Percentiles rank a stretch among this genome's conserved stretches.
These are phyloP conservation scores for Megaustenia siamemsis DNA, from an alignment of 2,888 invertebrate species.

Conservation along the genomic window DNA sequence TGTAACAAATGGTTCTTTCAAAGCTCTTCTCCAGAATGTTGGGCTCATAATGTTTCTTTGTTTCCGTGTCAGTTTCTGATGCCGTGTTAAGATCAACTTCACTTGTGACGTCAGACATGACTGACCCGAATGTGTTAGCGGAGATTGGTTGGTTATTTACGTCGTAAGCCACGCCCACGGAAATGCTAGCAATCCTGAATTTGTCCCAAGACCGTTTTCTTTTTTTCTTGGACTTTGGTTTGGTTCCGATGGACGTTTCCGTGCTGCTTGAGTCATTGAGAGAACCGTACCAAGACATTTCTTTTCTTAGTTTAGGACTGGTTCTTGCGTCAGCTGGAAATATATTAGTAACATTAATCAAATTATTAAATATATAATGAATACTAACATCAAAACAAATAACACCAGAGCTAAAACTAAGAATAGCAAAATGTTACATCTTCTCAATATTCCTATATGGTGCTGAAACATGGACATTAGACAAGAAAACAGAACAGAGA, in stretches of 20 bases:
- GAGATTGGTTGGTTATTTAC: conserved; percentile 43
- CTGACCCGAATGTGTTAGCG: conserved; percentile 50
- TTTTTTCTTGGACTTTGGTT: not conserved
- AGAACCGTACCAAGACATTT: conserved; percentile 35
- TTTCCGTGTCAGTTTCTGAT: conserved; percentile 46
- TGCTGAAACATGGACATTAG: too few species aligned
- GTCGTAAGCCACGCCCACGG: conserved; percentile 41
- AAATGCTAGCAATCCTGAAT: conserved; percentile 33
- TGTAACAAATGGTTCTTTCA: conserved; percentile 51
- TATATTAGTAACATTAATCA: too few species aligned
- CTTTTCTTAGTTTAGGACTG: not conserved
- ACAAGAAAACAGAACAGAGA: too few species aligned
- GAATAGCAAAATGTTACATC: too few species aligned
- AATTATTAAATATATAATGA: too few species aligned
- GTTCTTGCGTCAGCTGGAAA: too few species aligned
- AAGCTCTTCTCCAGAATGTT: conserved; percentile 50
- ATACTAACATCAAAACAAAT: too few species aligned
- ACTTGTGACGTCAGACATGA: conserved; percentile 50
- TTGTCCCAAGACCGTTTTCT: not conserved
- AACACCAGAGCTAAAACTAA: too few species aligned
- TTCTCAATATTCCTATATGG: too few species aligned
- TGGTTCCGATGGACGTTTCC: not conserved
- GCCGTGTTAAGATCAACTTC: conserved; percentile 51
- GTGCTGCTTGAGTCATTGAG: conserved; percentile 3
- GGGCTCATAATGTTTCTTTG: conserved; percentile 39